Evolutionary conservation across 2,113 vertebrate species (phyloP).

Genomic region (Microtus ochrogaster): DNA sequence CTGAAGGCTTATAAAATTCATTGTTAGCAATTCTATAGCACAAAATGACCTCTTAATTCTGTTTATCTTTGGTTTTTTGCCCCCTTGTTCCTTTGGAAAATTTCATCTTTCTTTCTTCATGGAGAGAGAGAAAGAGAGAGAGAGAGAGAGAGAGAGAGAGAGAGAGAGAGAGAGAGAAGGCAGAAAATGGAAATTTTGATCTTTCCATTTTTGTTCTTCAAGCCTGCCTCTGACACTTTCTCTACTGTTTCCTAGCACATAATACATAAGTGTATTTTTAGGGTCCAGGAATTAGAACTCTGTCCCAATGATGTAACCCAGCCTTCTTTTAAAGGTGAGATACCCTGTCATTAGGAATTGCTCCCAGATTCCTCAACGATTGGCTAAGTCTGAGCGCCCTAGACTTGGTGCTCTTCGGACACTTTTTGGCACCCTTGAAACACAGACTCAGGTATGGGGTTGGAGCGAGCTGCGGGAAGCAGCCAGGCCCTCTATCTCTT

Average conservation of each 20-base stretch:
- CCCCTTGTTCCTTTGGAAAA: slow-evolving; percentile 45
- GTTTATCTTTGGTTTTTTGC: slow-evolving; percentile 67
- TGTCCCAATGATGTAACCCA: background rate
- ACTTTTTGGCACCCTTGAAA: background rate
- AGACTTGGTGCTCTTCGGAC: background rate
- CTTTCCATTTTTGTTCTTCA: background rate
- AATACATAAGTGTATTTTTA: slow-evolving; percentile 14
- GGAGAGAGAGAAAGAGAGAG: background rate
- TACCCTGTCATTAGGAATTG: background rate
- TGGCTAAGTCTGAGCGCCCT: background rate
- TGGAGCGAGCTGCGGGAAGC: background rate
- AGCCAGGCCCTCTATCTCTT: no score
- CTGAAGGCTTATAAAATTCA: slow-evolving; percentile 74
- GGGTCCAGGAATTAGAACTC: background rate
- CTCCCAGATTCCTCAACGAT: background rate
- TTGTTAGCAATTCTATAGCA: slow-evolving; percentile 74
- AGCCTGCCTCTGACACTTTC: background rate
- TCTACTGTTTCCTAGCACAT: background rate
- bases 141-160: background rate
- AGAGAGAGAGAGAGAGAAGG: background rate
- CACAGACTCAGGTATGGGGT: background rate
- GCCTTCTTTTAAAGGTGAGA: background rate
- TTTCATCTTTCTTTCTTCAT: slow-evolving; percentile 35
- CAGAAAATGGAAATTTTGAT: background rate
- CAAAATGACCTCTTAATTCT: slow-evolving; percentile 67